phyloP scores from a whole-genome alignment of 2,113 vertebrate genomes.

The Polyodon spathula region DNA sequence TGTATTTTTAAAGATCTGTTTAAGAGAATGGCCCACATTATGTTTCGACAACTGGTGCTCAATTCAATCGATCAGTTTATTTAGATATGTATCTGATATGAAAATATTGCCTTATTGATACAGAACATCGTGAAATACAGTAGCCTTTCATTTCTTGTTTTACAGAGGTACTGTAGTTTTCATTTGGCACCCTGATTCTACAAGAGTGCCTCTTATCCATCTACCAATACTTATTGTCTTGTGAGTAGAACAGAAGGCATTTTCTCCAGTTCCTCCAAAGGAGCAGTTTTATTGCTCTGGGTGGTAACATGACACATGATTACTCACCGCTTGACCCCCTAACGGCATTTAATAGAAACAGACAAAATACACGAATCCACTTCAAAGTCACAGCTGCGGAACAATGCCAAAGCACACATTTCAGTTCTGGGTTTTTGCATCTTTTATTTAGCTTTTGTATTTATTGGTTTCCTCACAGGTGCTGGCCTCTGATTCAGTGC shows the following conservation, averaged over 20 bases:
- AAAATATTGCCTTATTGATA: no score
- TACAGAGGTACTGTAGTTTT: no score
- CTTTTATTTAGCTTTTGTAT: slow-evolving; percentile 27
- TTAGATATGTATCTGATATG: no score
- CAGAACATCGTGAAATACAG: no score
- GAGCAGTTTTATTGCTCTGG: slow-evolving; percentile 4
- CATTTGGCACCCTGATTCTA: no score
- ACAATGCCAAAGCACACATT: slow-evolving; percentile 14
- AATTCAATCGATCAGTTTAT: not conserved
- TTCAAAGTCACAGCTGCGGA: slow-evolving; percentile 27
- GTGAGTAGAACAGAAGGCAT: slow-evolving; percentile 8
- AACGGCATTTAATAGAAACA: slow-evolving; percentile 6
- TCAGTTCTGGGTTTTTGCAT: slow-evolving; percentile 17
- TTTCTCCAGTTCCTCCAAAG: slow-evolving; percentile 5
- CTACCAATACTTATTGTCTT: no score
- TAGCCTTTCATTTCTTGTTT: no score
- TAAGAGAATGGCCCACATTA: no score
- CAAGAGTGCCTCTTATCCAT: no score
- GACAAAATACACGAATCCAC: slow-evolving; percentile 9
- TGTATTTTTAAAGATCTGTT: no score
- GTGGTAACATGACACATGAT: slow-evolving; percentile 14
- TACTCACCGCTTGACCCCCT: slow-evolving; percentile 14
- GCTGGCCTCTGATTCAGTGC: slow-evolving; percentile 22
- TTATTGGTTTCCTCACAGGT: slow-evolving; percentile 11
- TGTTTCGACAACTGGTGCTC: no score